These are phyloP conservation scores for Indicator indicator DNA, from an alignment of 2,113 vertebrate genomes.

Conservation along the genomic window DNA sequence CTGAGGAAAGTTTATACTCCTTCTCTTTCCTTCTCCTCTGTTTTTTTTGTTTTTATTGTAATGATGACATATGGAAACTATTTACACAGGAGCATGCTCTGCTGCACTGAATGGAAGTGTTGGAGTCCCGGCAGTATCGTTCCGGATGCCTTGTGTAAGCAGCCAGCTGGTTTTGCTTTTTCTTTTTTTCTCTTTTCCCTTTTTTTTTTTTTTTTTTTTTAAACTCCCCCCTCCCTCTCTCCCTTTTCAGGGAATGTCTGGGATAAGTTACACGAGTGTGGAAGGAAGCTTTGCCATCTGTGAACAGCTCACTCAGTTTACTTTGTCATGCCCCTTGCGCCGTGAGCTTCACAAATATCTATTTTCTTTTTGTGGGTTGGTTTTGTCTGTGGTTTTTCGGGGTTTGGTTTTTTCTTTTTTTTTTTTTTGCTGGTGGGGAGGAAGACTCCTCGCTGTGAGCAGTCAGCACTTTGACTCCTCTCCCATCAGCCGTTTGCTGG, in stretches of 20 bases:
- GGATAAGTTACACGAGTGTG: constrained; percentile 60
- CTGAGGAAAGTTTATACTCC: neutral
- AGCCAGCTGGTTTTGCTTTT: constrained; percentile 77
- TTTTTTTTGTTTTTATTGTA: constrained; percentile 56
- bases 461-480: neutral
- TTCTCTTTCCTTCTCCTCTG: neutral
- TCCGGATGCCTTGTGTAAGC: constrained; percentile 72
- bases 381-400: no score
- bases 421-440: neutral
- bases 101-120: constrained; percentile 70
- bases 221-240: neutral
- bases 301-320: constrained; percentile 20
- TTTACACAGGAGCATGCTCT: constrained; percentile 72
- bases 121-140: constrained; percentile 73
- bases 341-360: neutral
- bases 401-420: no score
- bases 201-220: neutral
- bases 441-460: neutral
- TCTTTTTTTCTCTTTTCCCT: neutral
- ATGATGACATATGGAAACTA: constrained; percentile 78
- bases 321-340: neutral
- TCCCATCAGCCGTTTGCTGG: neutral
- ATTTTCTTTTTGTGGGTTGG: neutral
- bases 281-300: constrained; percentile 69
- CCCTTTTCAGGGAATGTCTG: constrained; percentile 47